Evolutionary conservation across 1,140 invertebrate genomes (phyloP).

Genomic region (Leptestheria dahalacensis): DNA sequence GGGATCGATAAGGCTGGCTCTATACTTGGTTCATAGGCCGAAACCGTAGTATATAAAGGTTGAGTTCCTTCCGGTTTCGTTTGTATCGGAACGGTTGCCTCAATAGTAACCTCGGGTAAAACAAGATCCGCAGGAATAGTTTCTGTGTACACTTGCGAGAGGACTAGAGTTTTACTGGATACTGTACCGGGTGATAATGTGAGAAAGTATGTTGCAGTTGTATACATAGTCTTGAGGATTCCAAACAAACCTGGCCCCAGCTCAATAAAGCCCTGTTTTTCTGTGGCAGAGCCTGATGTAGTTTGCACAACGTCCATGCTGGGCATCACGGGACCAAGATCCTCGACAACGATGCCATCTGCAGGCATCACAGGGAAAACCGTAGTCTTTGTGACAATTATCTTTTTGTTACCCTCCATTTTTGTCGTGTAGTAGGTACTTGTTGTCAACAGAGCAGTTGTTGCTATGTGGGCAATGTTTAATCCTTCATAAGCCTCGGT

Average conservation of each 20-base stretch:
- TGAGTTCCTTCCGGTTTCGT: neutral
- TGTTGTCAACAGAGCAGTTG: conserved; percentile 72
- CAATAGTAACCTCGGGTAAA: neutral
- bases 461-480: conserved; percentile 46
- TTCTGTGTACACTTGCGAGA: neutral
- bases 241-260: neutral
- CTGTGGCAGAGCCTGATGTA: no score
- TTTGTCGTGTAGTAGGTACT: conserved; percentile 74
- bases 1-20: neutral
- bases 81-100: neutral
- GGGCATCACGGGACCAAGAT: neutral
- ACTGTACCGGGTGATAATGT: neutral
- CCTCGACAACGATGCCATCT: neutral
- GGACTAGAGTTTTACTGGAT: neutral
- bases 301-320: neutral
- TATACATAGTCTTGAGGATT: neutral
- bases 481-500: conserved; percentile 10
- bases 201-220: neutral
- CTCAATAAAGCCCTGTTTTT: neutral
- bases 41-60: no score
- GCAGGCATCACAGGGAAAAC: conserved; percentile 23
- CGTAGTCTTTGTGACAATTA: conserved; percentile 27
- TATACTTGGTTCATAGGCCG: no score
- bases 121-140: neutral
- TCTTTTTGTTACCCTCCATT: conserved; percentile 37